A percentile compares a stretch with the other conserved stretches of the same genome.
These are phyloP conservation scores for Capitella teleta DNA, from an alignment of 1,140 invertebrate species.

Conservation along the genomic window DNA sequence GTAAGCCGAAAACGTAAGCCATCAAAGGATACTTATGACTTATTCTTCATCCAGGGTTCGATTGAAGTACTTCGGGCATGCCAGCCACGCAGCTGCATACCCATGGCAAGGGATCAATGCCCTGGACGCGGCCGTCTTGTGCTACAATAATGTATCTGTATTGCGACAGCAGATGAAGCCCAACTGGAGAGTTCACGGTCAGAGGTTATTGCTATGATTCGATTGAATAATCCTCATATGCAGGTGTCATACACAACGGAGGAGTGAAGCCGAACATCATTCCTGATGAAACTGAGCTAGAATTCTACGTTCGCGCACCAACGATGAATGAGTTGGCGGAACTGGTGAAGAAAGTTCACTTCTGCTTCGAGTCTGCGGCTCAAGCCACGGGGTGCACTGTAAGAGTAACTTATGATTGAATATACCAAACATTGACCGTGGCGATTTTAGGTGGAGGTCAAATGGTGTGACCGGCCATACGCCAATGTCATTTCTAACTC, in stretches of 20 bases:
- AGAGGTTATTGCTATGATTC: no score
- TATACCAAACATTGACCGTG: constrained; percentile 1
- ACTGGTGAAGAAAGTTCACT: constrained; percentile 22
- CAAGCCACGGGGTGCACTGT: constrained; percentile 33
- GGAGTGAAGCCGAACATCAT: constrained; percentile 39
- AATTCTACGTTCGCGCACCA: constrained; percentile 28
- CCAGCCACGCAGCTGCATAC: constrained; percentile 17
- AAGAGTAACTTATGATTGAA: constrained; percentile 7
- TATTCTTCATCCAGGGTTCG: constrained; percentile 4
- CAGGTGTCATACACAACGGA: constrained; percentile 36
- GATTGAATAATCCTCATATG: no score
- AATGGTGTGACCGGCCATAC: not conserved
- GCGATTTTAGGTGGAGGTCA: constrained; percentile 14
- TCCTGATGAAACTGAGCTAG: constrained; percentile 30
- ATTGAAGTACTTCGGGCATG: constrained; percentile 18
- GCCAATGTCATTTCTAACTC: not conserved
- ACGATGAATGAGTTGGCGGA: constrained; percentile 21
- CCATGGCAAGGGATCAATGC: constrained; percentile 27
- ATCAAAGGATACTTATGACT: no score
- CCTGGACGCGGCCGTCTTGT: constrained; percentile 20
- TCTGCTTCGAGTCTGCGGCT: constrained; percentile 34
- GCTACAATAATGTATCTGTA: constrained; percentile 16
- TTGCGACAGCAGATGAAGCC: constrained; percentile 24
- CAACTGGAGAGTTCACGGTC: constrained; percentile 19
- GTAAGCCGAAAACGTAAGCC: no score